Conservation (phyloP, 2,113 vertebrate species). For the Pelusios castaneus region DNA sequence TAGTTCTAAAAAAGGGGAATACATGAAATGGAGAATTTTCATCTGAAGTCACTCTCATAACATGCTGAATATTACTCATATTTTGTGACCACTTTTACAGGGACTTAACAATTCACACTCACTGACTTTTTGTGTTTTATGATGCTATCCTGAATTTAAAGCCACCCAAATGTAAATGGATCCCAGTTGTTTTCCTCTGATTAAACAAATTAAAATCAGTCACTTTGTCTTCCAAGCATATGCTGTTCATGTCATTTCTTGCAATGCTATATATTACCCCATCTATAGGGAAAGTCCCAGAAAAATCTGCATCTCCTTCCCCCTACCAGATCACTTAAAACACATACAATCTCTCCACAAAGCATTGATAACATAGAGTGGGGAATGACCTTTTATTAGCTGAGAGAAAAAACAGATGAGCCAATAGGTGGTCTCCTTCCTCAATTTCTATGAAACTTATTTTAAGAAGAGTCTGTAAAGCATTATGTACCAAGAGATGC, state of each 20-base stretch:
- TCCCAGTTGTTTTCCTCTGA: background rate
- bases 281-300: accelerated
- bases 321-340: background rate
- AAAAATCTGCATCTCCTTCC: background rate
- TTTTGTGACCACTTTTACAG: background rate
- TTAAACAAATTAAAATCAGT: background rate
- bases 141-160: background rate
- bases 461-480: background rate
- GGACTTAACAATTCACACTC: background rate
- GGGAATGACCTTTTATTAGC: background rate
- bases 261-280: background rate
- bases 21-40: background rate
- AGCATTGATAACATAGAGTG: background rate
- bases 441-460: background rate
- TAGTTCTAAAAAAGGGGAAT: background rate
- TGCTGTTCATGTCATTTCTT: background rate
- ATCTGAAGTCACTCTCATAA: background rate
- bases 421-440: background rate
- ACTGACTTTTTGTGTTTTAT: background rate
- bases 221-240: background rate
- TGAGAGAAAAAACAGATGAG: background rate
- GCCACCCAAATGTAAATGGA: background rate
- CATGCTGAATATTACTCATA: background rate
- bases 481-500: background rate
- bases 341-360: background rate